These are phyloP conservation scores for Notarius lentiginosus DNA, from an alignment of 2,113 vertebrate species.

Conservation along the genomic window DNA sequence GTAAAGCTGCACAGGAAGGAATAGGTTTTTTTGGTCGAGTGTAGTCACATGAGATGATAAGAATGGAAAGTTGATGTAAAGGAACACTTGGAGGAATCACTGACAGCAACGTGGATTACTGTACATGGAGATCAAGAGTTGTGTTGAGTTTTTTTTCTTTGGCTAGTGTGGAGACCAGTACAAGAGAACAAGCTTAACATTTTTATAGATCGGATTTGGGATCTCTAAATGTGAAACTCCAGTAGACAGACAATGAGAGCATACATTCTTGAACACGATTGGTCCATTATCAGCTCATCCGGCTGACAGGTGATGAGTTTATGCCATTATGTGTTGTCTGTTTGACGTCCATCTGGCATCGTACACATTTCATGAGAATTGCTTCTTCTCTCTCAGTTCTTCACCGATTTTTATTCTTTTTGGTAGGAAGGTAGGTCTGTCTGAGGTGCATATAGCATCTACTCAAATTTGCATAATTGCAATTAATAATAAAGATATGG, in stretches of 20 bases:
- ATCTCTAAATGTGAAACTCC: no score
- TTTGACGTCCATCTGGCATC: no score
- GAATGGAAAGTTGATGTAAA: constrained; percentile 44
- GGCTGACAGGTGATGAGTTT: no score
- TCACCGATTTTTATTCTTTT: no score
- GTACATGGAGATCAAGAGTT: not conserved
- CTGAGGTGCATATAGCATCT: no score
- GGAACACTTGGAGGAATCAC: constrained; percentile 36
- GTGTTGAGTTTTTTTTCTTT: constrained; percentile 15
- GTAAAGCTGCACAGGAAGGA: constrained; percentile 46
- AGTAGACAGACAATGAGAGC: not conserved
- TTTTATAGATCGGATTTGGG: not conserved
- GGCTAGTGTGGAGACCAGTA: not conserved
- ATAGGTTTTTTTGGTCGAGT: constrained; percentile 11
- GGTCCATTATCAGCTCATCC: not conserved
- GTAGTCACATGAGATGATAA: constrained; percentile 36
- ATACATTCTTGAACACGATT: not conserved
- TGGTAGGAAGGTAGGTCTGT: no score
- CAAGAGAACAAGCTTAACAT: not conserved
- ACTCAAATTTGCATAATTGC: no score
- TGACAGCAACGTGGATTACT: constrained; percentile 18
- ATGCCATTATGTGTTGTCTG: no score
- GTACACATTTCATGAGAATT: no score
- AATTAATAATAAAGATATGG: no score
- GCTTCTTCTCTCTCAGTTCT: no score